These are phyloP conservation scores for Trachythela sp. DNA, from an alignment of 64 coral and sea anemone genomes.

Conservation along the genomic window DNA sequence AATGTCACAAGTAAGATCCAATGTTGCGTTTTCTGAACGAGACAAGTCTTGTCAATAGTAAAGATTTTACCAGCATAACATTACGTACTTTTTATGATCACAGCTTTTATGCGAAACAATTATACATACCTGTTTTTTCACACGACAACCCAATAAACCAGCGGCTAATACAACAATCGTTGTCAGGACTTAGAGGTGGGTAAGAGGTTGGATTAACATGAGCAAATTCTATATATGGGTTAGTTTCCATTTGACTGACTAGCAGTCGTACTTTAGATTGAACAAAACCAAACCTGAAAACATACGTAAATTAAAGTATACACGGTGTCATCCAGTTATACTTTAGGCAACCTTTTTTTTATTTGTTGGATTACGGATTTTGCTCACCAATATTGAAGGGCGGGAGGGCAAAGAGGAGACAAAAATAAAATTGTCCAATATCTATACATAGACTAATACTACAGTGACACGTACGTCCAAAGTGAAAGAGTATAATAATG, in stretches of 20 bases:
- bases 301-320: slow-evolving; percentile 11
- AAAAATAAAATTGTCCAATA: too few relatives aligned
- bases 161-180: slow-evolving; percentile 55
- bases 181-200: slow-evolving; percentile 70
- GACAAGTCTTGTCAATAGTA: neutral
- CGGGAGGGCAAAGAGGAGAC: too few relatives aligned
- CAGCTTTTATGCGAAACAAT: too few relatives aligned
- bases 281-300: slow-evolving; percentile 84
- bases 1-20: slow-evolving; percentile 6
- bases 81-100: too few relatives aligned
- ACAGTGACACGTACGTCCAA: too few relatives aligned
- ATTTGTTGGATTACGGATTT: too few relatives aligned
- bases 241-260: slow-evolving; percentile 66
- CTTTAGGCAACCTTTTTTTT: too few relatives aligned
- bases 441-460: too few relatives aligned
- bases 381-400: too few relatives aligned
- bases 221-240: slow-evolving; percentile 59
- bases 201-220: slow-evolving; percentile 73
- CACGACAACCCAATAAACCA: slow-evolving; percentile 96
- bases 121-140: slow-evolving; percentile 76
- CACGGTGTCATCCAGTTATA: neutral
- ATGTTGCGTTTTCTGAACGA: neutral
- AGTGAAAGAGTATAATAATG: too few relatives aligned
- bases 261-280: slow-evolving; percentile 87
- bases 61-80: too few relatives aligned